Base-by-base conservation (phyloP, 2,888 invertebrate genomes). In the Corythucha ciliata region DNA sequence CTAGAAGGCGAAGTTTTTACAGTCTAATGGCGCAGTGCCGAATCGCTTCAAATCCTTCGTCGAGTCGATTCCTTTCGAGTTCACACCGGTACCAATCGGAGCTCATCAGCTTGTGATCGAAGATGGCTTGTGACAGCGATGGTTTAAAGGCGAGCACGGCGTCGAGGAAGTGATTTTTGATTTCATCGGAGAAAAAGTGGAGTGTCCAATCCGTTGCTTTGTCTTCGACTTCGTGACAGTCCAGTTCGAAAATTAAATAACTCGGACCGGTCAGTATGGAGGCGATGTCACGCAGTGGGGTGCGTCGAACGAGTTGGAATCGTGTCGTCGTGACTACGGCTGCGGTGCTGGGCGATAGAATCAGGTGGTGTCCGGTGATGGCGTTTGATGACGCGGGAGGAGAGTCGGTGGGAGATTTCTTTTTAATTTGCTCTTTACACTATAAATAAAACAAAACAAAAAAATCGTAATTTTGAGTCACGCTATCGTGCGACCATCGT, bases 181-280 rank as follows among this genome's bases (percentile, higher is more conserved):
- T 33, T 42, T 56, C 54, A 16, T 54, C 40, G 22, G 53, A 54
- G 21, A 48, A 48, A 45, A 56, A 56, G 22, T 56, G 52, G 12
- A 56, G 48, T 12, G 48, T 40, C 56, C 56, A 56, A 36, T 56
- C 56, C 16, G 45, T 36, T 22, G 50, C 52, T 20, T 47, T 45
- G 29, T 56, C 56, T 22, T 48, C 54, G 10, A 52, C 51, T 52
- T 56, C 56, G 29, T 54, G 52, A 36, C 56, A 56, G 18, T 48
- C 56, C 33, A 56, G 42, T 44, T 56, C 56, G 18, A 51, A 26
- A 8, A 45, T 51, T 27, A 44, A 37, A 24, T 41, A 42, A 37
- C 53, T 50, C 50, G 49, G 41, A 33, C 40, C 34, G 29, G 42
- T 24, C 42, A 41, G 36, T 21, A 53, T 24, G 8, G 45, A 37